phyloP scores from a whole-genome alignment of 2,797 vertebrate genomes.

The Furcifer pardalis region DNA sequence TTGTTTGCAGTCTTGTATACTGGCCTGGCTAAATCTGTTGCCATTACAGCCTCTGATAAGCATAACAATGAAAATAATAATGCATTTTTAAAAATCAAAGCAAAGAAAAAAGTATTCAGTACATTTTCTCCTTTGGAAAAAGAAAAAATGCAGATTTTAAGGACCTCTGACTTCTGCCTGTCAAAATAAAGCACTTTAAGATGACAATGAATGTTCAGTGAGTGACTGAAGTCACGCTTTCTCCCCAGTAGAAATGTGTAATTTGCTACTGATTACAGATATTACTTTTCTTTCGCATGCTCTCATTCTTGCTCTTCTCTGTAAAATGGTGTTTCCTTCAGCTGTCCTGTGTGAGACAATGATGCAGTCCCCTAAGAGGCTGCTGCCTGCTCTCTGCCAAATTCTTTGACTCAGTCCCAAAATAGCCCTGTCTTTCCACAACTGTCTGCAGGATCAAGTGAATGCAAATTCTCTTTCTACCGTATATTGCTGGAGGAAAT shows the following conservation, averaged over 20 bases:
- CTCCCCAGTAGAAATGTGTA: not conserved
- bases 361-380: not conserved
- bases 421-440: constrained; percentile 50
- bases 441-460: constrained; percentile 43
- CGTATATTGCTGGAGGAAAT: not conserved
- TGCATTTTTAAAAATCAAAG: not conserved
- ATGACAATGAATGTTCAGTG: not conserved
- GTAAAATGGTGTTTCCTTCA: not conserved
- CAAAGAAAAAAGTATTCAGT: not conserved
- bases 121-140: not conserved
- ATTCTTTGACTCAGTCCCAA: constrained; percentile 35
- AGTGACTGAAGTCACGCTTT: not conserved
- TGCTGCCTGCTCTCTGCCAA: not conserved
- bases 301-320: not conserved
- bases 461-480: constrained; percentile 1
- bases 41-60: not conserved
- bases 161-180: not conserved
- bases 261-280: not conserved
- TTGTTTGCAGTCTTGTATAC: no score
- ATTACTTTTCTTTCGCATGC: not conserved
- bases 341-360: not conserved
- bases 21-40: no score
- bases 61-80: not conserved
- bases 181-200: not conserved
- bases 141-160: not conserved